Conservation (phyloP, 2,888 invertebrate genomes). For the Clistopyga incitator region DNA sequence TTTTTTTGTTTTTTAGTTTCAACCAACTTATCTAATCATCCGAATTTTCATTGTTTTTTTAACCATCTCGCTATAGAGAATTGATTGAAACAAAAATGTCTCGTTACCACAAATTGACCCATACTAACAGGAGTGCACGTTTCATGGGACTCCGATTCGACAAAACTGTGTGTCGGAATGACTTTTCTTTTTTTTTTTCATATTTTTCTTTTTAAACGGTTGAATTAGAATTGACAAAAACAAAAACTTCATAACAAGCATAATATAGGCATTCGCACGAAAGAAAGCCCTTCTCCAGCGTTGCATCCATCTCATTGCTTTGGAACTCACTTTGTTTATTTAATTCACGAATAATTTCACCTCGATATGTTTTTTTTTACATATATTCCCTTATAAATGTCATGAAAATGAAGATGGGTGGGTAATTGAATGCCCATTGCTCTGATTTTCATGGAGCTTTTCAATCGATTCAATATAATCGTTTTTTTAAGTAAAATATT, state of each 20-base stretch:
- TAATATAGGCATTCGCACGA: constrained; percentile 24
- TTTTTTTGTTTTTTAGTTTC: neutral
- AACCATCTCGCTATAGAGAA: neutral
- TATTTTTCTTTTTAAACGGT: neutral
- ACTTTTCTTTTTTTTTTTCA: neutral
- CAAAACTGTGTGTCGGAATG: neutral
- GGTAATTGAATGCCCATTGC: too few relatives aligned
- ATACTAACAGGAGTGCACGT: neutral
- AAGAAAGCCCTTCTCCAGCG: neutral
- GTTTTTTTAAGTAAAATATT: too few relatives aligned
- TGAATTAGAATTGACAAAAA: neutral
- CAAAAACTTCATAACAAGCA: constrained; percentile 3
- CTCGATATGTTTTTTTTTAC: too few relatives aligned
- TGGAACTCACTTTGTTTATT: too few relatives aligned
- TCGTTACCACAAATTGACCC: neutral
- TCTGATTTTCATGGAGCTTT: too few relatives aligned
- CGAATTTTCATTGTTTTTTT: neutral
- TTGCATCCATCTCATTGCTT: too few relatives aligned
- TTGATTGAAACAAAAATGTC: neutral
- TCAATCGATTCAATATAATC: too few relatives aligned
- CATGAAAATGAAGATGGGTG: too few relatives aligned
- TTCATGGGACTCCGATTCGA: neutral
- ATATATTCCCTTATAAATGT: too few relatives aligned
- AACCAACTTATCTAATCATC: constrained; percentile 4
- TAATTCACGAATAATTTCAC: too few relatives aligned